Evolutionary conservation across 1,140 invertebrate species (phyloP), one percentile per base, ranked within the genome.

Genomic region (Heterodera carotae): DNA sequence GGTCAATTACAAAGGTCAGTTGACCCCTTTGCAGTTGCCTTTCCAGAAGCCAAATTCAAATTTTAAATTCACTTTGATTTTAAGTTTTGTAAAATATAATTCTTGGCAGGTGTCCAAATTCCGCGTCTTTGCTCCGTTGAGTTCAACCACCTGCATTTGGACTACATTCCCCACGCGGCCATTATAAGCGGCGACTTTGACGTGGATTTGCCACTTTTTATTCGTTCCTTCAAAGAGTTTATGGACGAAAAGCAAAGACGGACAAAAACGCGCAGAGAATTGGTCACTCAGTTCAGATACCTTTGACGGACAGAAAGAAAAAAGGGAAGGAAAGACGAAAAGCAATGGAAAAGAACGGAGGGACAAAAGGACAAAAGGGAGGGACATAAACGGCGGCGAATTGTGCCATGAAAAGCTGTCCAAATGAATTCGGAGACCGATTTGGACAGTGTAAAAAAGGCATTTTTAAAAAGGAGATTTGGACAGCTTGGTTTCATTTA

Each of bases 181-280:
- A 69, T 84, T 27, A 74, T 83, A 10, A 79, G 59, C 48, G 72
- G 80, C n/a, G 82, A 83, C 48, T 83, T 83, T 22, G 80, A 83
- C 25, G 83, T 83, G 8, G 82, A 83, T 75, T 29, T 83, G 69
- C 82, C 82, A 12, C 59, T 81, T 15, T 69, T 83, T 48, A 68
- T 83, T 22, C 56, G 69, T 39, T 83, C 82, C n/a, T 83, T 83
- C 81, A 84, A 82, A 48, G 75, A 82, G 53, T 83, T 83, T 29
- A 85, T 83, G 79, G 81, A 82, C 78, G 60, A 73, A 22, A 77
- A 75, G 56, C 48, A 80, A 59, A 22, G 66, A 29, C 70, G 48
- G 34, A 72, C 78, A 48, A 72, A 64, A 62, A 79, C 77, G n/a
- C 66, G 69, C 34, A 48, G 39, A 36, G 78, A 79, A 74, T 81